Evolutionary conservation across 2,888 invertebrate genomes (phyloP), one percentile per base, ranked within the genome.

Genomic region (Andrena marginata): DNA sequence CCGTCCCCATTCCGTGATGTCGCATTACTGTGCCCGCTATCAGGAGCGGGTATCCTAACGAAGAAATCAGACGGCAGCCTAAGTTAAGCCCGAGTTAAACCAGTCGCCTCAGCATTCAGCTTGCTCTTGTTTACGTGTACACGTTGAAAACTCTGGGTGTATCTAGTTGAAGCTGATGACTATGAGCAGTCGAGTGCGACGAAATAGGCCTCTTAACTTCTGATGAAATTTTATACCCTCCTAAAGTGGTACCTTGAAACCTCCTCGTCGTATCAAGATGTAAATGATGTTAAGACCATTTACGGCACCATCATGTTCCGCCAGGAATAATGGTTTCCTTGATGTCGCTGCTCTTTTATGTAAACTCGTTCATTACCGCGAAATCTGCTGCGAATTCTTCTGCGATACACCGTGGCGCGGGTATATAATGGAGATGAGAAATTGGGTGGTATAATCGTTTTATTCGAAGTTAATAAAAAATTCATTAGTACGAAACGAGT

Each of bases 401-500:
- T 5, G 5, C 42, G 7, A 16, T 29, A 20, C 3, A 31, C 48
- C 8, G 16, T 26, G 0, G 26, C 42, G 23, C 29, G 23, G 10
- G n/a, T 49, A 33, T 10, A 33, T 13, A 1, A 60, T 16, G 20
- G 7, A 33, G 23, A 48, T 13, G 16, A 29, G 8, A 6, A 4
- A n/a, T 26, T 1, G 2, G n/a, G 6, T n/a, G 5, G 20, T 68
- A 42, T n/a, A 29, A 70, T 67, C 10, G 6, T 31, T 74, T 70
- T 74, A 81, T 81, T 81, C 35, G 8, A 60, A 69, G 31, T 10
- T 16, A 20, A 73, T 33, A 26, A 70, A 59, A 23, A 54, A 60
- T 31, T 29, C 13, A 62, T 64, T 8, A 23, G 7, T 29, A 48
- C 1, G 31, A 73, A 80, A 63, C 29, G 31, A 51, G 29, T 26